A percentile compares a stretch with the other conserved stretches of the same genome.
Conservation (phyloP, 1,140 invertebrate genomes). For the Drosophila prosaltans region DNA sequence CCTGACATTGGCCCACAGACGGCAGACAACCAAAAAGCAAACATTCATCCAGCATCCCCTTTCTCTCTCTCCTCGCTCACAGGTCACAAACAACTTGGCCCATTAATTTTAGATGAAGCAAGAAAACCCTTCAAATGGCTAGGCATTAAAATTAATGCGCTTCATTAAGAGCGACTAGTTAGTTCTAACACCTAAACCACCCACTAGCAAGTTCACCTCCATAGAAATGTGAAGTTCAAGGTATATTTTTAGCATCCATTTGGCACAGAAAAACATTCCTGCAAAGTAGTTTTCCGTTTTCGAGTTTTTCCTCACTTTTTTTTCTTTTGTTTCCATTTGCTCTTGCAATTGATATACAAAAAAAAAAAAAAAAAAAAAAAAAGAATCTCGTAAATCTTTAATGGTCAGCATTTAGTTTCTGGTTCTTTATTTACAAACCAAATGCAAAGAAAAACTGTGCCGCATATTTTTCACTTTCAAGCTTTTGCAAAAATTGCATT, state of each 20-base stretch:
- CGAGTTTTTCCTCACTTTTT: no score
- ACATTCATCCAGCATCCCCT: neutral
- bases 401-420: constrained; percentile 38
- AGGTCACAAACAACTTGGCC: constrained; percentile 45
- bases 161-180: constrained; percentile 51
- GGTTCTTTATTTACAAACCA: constrained; percentile 22
- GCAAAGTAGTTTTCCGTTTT: constrained; percentile 36
- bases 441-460: constrained; percentile 8
- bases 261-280: constrained; percentile 6
- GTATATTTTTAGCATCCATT: constrained; percentile 5
- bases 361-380: constrained; percentile 26
- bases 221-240: constrained; percentile 49
- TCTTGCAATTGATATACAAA: constrained; percentile 51
- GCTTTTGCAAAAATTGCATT: constrained; percentile 25
- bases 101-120: constrained; percentile 62
- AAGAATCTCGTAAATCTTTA: constrained; percentile 42
- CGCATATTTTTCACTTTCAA: constrained; percentile 36
- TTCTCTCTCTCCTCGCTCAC: no score
- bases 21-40: neutral
- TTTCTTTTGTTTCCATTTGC: constrained; percentile 22
- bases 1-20: constrained; percentile 52
- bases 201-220: neutral
- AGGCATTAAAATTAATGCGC: constrained; percentile 65
- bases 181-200: constrained; percentile 1
- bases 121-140: constrained; percentile 33